Evolutionary conservation across 2,888 invertebrate genomes (phyloP), one percentile per base, ranked within the genome.

Genomic region (Drosophila histrio): DNA sequence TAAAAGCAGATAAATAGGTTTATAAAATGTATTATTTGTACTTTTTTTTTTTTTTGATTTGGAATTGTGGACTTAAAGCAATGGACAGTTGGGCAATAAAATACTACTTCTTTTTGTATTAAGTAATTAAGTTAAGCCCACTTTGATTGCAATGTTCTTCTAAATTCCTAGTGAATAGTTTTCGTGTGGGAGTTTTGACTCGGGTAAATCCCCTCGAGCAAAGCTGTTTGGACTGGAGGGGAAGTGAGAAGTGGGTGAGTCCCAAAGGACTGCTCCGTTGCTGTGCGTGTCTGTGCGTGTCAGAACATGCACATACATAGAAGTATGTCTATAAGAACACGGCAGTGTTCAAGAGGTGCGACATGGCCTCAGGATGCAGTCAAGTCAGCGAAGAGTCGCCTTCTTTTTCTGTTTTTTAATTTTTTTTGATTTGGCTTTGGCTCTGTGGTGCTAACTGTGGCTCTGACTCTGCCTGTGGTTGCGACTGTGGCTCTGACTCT

Each of bases 221-320:
- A 9, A 36, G 36, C 36, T 36, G 9, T 8, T 21, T 21, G 17
- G 30, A 21, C 19, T 32, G 21, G 4, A 22, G 41, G 7, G 4
- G 28, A 36, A 36, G 13, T 39, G 26, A 17, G 19, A 19, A 21
- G 38, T 39, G 52, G n/a, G n/a, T 6, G 50, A 26, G 50, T 38
- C 26, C 9, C 28, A 15, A 47, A 49, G 49, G 49, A 36, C 49
- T 66, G 38, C 13, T 32, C 21, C 13, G 26, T 26, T 4, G 43
- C 28, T 38, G 70, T 68, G 67, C 69, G 69, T 68, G 61, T 34
- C 38, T 50, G 49, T 56, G 63, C 56, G 68, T 67, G 50, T 52
- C 52, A 28, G 34, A 17, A 32, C 28, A 22, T 28, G 41, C 38
- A 17, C 28, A 49, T 17, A 28, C 24, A 7, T 30, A 26, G 13